Base-by-base conservation (phyloP, 2,888 invertebrate genomes). In the Griposia aprilina region DNA sequence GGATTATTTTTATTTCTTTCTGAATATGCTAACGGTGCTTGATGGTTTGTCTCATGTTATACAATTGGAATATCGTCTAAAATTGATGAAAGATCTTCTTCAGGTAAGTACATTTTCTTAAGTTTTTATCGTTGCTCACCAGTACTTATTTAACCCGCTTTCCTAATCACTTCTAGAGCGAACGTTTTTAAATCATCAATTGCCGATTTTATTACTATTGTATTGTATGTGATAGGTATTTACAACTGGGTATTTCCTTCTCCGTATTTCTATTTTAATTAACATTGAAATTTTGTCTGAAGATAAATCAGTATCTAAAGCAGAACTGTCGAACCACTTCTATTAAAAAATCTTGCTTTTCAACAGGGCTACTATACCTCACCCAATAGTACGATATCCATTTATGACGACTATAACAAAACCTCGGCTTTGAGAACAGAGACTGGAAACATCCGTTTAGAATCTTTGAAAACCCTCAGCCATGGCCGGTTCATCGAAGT, bases 1-100 rank as follows among this genome's bases (percentile, higher is more conserved):
- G 17, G 90, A 91, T 65, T 88, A 90, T 36, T 50, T 90, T 0
- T 89, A 86, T 82, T 78, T 83, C 59, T 90, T 86, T 65, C 30
- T 90, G 8, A 90, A 84, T 70, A 74, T 78, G 48, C 59, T 91
- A 13, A 82, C 85, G 7, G 41, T 81, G 2, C 45, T 90, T 20
- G 90, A 91, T 5, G 60, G 76, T 20, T 48, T 82, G 4, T 78
- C 87, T 50, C 87, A 90, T 69, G 74, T 91, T 0, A 74, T 90
- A 10, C 91, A 90, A 65, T 74, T 91, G 26, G 84, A 90, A 60
- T 86, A 80, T 68, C 85, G 90, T 65, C 74, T 90, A 2, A 88
- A 82, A 78, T 66, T 62, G 59, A 74, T 86, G 7, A 66, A 26
- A 26, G 59, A 76, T 59, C 74, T 83, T n/a, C 60, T 87, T 15